Conservation (phyloP, 2,888 invertebrate species). For the Calliopum simillimum region DNA sequence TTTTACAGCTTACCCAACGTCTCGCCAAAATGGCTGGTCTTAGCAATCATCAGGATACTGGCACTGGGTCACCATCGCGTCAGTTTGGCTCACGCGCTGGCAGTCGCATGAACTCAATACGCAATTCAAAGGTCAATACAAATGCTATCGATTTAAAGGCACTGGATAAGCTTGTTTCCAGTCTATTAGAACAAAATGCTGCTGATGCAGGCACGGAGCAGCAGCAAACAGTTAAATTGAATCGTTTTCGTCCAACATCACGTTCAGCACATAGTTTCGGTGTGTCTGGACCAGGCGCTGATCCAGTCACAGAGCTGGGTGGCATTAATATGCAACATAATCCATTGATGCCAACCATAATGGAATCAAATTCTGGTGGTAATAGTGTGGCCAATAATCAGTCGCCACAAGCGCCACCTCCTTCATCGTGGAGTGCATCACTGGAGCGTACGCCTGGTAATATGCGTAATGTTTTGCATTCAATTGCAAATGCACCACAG, state of each 20-base stretch:
- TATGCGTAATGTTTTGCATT: conserved; percentile 61
- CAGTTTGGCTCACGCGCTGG: conserved; percentile 44
- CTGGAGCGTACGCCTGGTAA: conserved; percentile 55
- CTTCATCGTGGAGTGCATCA: conserved; percentile 55
- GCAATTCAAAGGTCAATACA: conserved; percentile 68
- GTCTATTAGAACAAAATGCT: conserved; percentile 69
- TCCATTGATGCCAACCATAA: conserved; percentile 48
- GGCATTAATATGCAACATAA: conserved; percentile 42
- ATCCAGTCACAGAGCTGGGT: conserved; percentile 42
- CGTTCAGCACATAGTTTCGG: conserved; percentile 62
- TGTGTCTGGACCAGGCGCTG: conserved; percentile 36
- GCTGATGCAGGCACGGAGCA: conserved; percentile 36
- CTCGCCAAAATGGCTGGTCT: conserved; percentile 63
- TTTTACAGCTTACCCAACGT: conserved; percentile 60
- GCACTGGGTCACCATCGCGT: conserved; percentile 42
- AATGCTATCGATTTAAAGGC: conserved; percentile 70
- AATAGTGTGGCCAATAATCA: background rate
- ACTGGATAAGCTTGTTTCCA: conserved; percentile 74
- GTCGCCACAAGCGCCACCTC: conserved; percentile 12
- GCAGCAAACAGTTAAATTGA: conserved; percentile 53
- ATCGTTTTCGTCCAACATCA: conserved; percentile 65
- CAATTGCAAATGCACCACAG: conserved; percentile 57
- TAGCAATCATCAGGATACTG: conserved; percentile 9
- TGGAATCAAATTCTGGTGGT: conserved; percentile 44
- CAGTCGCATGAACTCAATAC: conserved; percentile 59